Evolutionary conservation across 2,113 vertebrate species (phyloP).

Genomic region (Cyanoderma ruficeps): DNA sequence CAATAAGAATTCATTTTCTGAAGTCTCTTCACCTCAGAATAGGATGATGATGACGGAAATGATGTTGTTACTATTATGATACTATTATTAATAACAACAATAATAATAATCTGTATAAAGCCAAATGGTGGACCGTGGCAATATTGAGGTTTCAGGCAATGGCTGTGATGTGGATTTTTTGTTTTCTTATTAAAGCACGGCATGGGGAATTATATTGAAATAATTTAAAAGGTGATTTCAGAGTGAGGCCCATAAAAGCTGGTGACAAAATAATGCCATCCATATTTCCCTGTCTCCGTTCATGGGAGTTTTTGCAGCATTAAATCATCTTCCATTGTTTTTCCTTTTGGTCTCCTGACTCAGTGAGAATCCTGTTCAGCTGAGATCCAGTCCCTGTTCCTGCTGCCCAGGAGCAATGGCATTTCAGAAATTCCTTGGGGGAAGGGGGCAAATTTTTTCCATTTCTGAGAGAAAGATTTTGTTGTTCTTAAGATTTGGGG

Average conservation of each 20-base stretch:
- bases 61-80: background rate
- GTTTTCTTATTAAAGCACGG: background rate
- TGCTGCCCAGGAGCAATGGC: background rate
- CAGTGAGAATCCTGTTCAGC: background rate
- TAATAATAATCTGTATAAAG: background rate
- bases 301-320: background rate
- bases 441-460: background rate
- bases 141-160: background rate
- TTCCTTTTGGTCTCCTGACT: background rate
- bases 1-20: background rate
- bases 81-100: too few relatives aligned
- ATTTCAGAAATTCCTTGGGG: background rate
- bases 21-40: background rate
- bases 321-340: background rate
- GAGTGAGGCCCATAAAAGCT: background rate
- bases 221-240: background rate
- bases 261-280: accelerated
- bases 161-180: accelerated
- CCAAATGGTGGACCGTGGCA: background rate
- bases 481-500: background rate
- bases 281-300: background rate
- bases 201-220: background rate
- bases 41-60: too few relatives aligned
- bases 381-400: background rate
- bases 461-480: background rate